Conservation (phyloP, 2,113 vertebrate species). For the Zosterops japonicus region DNA sequence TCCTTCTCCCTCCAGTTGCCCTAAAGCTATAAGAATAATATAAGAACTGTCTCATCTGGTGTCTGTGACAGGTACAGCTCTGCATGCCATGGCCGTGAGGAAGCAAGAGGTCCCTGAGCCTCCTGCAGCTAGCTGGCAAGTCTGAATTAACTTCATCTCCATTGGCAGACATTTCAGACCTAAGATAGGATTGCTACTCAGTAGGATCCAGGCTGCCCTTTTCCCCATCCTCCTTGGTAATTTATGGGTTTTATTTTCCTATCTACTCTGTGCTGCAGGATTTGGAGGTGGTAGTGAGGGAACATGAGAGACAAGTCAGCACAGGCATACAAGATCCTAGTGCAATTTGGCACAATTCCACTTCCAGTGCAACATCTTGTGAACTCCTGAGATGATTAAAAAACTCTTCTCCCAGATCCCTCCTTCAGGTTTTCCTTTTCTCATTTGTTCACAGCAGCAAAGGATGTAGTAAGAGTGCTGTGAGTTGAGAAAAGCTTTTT, state of each 20-base stretch:
- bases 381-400: neutral
- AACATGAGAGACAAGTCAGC: neutral
- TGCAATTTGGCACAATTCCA: fast-evolving
- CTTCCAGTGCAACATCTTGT: neutral
- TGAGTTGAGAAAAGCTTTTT: neutral
- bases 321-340: neutral
- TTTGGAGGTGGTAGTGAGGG: neutral
- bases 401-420: neutral
- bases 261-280: neutral
- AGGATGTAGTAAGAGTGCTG: neutral
- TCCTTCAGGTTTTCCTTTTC: neutral
- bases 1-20: conserved; percentile 3
- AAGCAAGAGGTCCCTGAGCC: neutral
- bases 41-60: conserved; percentile 34
- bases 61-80: conserved; percentile 25
- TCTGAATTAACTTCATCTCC: neutral
- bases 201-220: neutral
- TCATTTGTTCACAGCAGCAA: neutral
- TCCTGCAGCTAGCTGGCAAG: neutral
- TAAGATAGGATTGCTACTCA: neutral
- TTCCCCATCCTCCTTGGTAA: neutral
- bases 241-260: neutral
- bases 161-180: neutral
- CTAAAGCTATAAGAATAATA: conserved; percentile 44
- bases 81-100: neutral